Evolutionary conservation across 2,113 vertebrate species (phyloP).

Genomic region (Onychostoma macrolepis): DNA sequence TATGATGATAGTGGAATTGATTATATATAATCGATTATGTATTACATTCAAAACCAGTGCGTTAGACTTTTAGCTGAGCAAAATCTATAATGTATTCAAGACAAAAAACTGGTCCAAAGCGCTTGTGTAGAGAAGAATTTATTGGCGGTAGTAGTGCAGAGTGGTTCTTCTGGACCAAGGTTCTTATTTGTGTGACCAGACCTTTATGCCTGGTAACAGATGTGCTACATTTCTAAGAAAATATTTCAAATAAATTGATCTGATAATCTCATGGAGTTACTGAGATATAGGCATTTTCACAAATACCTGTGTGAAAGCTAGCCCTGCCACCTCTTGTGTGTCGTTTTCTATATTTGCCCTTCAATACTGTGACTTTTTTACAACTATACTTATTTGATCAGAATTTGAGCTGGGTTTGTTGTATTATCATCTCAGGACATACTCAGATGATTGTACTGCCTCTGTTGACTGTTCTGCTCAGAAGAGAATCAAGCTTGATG

Average conservation of each 20-base stretch:
- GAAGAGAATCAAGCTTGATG: constrained; percentile 91
- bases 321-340: neutral
- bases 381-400: neutral
- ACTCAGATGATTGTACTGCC: constrained; percentile 70
- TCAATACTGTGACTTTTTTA: neutral
- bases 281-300: neutral
- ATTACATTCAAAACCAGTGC: neutral
- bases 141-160: neutral
- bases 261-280: neutral
- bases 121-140: neutral
- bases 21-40: neutral
- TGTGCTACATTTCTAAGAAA: neutral
- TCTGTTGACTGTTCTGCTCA: constrained; percentile 54
- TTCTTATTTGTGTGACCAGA: neutral
- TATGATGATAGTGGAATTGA: neutral
- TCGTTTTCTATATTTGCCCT: neutral
- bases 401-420: constrained; percentile 27
- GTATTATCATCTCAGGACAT: constrained; percentile 74
- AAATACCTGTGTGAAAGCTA: neutral
- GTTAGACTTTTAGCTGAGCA: neutral
- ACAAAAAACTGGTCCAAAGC: neutral
- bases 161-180: neutral
- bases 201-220: neutral
- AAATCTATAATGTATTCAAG: neutral
- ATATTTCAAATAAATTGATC: neutral